Percentiles rank a stretch among this genome's conserved stretches.
phyloP scores from a whole-genome alignment of 2,888 invertebrate genomes.

The Heteromyza rotundicornis region DNA sequence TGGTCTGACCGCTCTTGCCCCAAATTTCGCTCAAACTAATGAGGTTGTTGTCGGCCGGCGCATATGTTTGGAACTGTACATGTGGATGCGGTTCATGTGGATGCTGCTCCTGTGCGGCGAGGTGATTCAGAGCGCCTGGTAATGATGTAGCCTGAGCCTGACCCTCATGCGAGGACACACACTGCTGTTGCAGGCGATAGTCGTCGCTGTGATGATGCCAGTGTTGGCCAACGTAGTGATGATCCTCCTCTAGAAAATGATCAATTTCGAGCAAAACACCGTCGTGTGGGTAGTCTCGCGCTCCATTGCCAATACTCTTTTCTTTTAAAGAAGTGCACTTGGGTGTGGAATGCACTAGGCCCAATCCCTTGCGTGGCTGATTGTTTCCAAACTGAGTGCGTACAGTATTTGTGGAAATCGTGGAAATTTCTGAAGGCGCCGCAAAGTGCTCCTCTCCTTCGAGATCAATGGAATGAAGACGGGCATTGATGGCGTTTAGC shows the following conservation, averaged over 20 bases:
- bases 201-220: slow-evolving; percentile 46
- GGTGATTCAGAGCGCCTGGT: slow-evolving; percentile 38
- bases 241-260: slow-evolving; percentile 50
- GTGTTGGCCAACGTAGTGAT: slow-evolving; percentile 21
- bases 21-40: slow-evolving; percentile 61
- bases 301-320: background rate
- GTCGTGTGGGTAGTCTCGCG: slow-evolving; percentile 25
- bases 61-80: slow-evolving; percentile 8
- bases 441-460: slow-evolving; percentile 36
- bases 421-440: slow-evolving; percentile 55
- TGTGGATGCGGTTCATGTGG: background rate
- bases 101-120: slow-evolving; percentile 2
- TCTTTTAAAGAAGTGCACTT: slow-evolving; percentile 32
- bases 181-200: slow-evolving; percentile 26
- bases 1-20: slow-evolving; percentile 52
- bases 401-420: slow-evolving; percentile 54
- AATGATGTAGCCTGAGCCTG: slow-evolving; percentile 37
- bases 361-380: slow-evolving; percentile 27
- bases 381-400: slow-evolving; percentile 33
- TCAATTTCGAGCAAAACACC: slow-evolving; percentile 57
- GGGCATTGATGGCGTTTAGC: slow-evolving; percentile 54
- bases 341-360: slow-evolving; percentile 57
- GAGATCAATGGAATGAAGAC: slow-evolving; percentile 46
- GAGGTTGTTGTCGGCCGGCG: slow-evolving; percentile 31
- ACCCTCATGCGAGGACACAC: slow-evolving; percentile 3